Evolutionary conservation across 2,797 vertebrate species (phyloP).

Genomic region (Aeoliscus strigatus): DNA sequence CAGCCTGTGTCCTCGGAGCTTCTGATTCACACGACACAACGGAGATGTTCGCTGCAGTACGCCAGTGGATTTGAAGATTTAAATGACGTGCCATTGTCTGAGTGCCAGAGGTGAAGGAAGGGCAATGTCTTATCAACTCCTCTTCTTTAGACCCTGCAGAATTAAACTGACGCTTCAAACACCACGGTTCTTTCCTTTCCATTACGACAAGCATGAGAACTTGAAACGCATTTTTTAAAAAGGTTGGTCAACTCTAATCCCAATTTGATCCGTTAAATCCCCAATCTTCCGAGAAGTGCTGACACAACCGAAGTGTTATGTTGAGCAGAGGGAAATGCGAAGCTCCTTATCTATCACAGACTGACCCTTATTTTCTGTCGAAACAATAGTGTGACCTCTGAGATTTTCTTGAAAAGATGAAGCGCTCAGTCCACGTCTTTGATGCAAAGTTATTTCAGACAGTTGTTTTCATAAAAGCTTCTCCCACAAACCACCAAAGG

Average conservation of each 20-base stretch:
- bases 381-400: background rate
- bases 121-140: constrained; percentile 6
- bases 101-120: constrained; percentile 11
- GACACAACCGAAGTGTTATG: constrained; percentile 17
- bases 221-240: constrained; percentile 10
- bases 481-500: no score
- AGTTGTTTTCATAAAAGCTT: no score
- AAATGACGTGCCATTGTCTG: constrained; percentile 3
- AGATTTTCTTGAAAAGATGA: no score
- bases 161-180: constrained; percentile 18
- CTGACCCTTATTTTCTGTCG: background rate
- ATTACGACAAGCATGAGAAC: constrained; percentile 17
- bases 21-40: constrained; percentile 3
- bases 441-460: no score
- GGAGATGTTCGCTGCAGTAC: background rate
- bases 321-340: constrained; percentile 2
- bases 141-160: constrained; percentile 8
- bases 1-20: no score
- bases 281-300: constrained; percentile 24
- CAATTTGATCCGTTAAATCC: constrained; percentile 24
- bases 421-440: no score
- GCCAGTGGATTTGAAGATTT: constrained; percentile 14
- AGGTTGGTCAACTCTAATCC: constrained; percentile 25
- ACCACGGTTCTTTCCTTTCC: constrained; percentile 1
- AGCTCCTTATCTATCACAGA: constrained; percentile 4